These are phyloP conservation scores for Diadophis punctatus DNA, from an alignment of 2,113 vertebrate species.

Conservation along the genomic window DNA sequence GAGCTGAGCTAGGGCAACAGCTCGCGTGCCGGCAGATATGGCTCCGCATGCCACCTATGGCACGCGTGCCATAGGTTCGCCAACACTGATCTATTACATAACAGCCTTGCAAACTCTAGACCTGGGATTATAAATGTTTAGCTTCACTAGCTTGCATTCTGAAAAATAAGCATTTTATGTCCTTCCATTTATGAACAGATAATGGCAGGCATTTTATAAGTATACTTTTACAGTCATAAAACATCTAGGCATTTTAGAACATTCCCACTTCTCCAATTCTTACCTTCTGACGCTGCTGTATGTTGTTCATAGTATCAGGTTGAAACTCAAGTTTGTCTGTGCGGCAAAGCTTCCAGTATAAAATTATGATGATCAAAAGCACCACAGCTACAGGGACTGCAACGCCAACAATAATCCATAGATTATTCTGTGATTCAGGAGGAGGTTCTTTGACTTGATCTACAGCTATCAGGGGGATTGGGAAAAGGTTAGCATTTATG, in stretches of 20 bases:
- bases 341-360: conserved; percentile 97
- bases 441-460: conserved; percentile 76
- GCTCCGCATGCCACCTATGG: too few relatives aligned
- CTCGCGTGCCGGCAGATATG: too few relatives aligned
- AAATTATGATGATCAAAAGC: conserved; percentile 84
- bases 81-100: not conserved
- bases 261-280: not conserved
- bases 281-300: conserved; percentile 97
- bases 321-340: conserved; percentile 97
- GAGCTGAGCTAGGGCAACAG: too few relatives aligned
- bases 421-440: conserved; percentile 79
- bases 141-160: not conserved
- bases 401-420: conserved; percentile 93
- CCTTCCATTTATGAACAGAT: not conserved
- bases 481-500: conserved; percentile 1
- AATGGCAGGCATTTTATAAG: not conserved
- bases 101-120: not conserved
- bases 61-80: too few relatives aligned
- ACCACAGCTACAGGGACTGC: conserved; percentile 88
- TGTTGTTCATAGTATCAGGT: conserved; percentile 86
- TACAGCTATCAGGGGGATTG: conserved; percentile 72
- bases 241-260: not conserved
- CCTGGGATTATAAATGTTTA: not conserved
- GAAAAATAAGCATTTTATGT: not conserved
- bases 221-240: not conserved